Conservation (phyloP, 2,113 vertebrate species). For the Proteles cristata region DNA sequence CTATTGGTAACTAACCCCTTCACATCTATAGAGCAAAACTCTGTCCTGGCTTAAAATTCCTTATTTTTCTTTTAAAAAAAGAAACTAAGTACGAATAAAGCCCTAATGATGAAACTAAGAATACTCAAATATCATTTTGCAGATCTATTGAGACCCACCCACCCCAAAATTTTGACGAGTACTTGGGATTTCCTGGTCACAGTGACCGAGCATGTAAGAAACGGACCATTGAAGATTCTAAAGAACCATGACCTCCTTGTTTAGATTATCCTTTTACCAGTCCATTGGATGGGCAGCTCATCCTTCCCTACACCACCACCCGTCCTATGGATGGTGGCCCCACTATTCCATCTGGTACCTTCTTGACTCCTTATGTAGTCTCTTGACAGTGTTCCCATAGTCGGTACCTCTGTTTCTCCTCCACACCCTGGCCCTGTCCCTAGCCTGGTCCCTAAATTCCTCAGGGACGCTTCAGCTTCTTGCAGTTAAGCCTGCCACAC, state of each 20-base stretch:
- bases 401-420: not conserved
- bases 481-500: not conserved
- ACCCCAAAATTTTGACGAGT: not conserved
- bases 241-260: not conserved
- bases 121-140: not conserved
- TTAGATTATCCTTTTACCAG: not conserved
- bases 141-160: not conserved
- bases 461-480: not conserved
- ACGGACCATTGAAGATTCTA: not conserved
- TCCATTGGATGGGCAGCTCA: not conserved
- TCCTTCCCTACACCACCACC: not conserved
- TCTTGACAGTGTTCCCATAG: not conserved
- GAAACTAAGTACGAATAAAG: conserved; percentile 5
- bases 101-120: not conserved
- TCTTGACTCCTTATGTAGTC: not conserved
- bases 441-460: not conserved
- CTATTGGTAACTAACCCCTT: conserved; percentile 19
- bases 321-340: too few relatives aligned
- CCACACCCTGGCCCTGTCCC: not conserved
- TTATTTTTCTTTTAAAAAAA: not conserved
- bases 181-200: not conserved
- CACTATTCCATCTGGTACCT: not conserved
- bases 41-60: not conserved
- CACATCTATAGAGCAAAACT: not conserved
- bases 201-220: not conserved